A percentile compares a stretch with the other conserved stretches of the same genome.
phyloP scores from a whole-genome alignment of 2,113 vertebrate genomes.

The Willisornis vidua region DNA sequence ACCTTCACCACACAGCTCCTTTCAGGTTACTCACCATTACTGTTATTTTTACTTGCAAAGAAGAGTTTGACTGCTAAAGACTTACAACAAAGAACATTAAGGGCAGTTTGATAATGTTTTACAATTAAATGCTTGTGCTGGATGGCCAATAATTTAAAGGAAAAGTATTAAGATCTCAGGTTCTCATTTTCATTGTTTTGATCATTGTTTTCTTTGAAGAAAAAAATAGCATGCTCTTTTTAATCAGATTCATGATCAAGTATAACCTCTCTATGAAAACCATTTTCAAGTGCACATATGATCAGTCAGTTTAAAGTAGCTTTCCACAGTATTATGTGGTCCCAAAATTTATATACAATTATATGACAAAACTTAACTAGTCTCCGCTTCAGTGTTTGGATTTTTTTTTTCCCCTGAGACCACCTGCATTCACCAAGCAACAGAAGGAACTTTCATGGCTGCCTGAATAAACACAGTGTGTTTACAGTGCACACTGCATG shows the following conservation, averaged over 20 bases:
- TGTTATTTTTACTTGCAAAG: slow-evolving; percentile 31
- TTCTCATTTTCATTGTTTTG: neutral
- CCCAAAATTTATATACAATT: neutral
- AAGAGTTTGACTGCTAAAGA: neutral
- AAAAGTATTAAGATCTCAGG: neutral
- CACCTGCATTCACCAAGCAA: neutral
- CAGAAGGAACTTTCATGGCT: neutral
- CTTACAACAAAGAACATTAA: neutral
- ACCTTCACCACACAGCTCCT: neutral
- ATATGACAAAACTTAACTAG: neutral
- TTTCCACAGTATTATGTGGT: neutral
- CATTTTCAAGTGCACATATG: neutral
- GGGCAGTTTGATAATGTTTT: neutral
- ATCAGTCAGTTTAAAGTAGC: neutral
- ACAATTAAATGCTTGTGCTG: neutral
- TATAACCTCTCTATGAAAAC: neutral
- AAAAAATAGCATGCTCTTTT: neutral
- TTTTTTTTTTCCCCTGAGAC: neutral
- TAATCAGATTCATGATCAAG: neutral
- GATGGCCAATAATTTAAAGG: neutral
- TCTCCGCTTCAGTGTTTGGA: neutral
- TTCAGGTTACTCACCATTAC: neutral
- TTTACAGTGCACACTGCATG: neutral
- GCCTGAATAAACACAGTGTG: neutral
- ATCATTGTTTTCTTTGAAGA: neutral